Conservation (phyloP, 2,888 invertebrate species). For the Euplexia lucipara region DNA sequence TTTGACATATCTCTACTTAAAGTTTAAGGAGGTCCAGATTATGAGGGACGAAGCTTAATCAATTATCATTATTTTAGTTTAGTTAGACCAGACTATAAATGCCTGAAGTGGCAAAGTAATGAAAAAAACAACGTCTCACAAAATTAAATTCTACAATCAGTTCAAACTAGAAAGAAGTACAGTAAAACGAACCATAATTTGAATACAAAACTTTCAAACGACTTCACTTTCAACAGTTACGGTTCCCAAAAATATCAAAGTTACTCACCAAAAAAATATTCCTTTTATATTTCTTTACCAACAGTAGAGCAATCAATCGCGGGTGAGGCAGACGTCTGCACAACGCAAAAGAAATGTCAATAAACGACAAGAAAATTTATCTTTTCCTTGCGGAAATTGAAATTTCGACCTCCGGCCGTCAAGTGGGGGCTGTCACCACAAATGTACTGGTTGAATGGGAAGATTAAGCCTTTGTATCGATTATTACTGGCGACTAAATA, state of each 20-base stretch:
- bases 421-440: slow-evolving; percentile 58
- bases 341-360: slow-evolving; percentile 76
- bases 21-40: no score
- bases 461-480: slow-evolving; percentile 57
- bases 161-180: background rate
- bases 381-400: slow-evolving; percentile 83
- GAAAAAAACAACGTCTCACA: background rate
- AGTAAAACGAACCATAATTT: slow-evolving; percentile 18
- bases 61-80: no score
- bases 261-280: slow-evolving; percentile 27
- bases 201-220: slow-evolving; percentile 21
- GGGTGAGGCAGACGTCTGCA: slow-evolving; percentile 69
- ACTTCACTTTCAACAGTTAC: slow-evolving; percentile 31
- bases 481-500: slow-evolving; percentile 39
- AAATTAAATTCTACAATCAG: slow-evolving; percentile 1
- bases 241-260: slow-evolving; percentile 28
- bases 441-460: slow-evolving; percentile 51
- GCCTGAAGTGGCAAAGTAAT: background rate
- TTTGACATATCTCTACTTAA: no score
- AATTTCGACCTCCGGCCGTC: slow-evolving; percentile 76
- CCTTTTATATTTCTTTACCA: slow-evolving; percentile 70
- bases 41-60: no score
- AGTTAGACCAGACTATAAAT: no score
- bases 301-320: slow-evolving; percentile 76
- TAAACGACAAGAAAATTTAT: slow-evolving; percentile 81